Base-by-base conservation (phyloP, 1,140 invertebrate species). In the Drosophila sechellia region DNA sequence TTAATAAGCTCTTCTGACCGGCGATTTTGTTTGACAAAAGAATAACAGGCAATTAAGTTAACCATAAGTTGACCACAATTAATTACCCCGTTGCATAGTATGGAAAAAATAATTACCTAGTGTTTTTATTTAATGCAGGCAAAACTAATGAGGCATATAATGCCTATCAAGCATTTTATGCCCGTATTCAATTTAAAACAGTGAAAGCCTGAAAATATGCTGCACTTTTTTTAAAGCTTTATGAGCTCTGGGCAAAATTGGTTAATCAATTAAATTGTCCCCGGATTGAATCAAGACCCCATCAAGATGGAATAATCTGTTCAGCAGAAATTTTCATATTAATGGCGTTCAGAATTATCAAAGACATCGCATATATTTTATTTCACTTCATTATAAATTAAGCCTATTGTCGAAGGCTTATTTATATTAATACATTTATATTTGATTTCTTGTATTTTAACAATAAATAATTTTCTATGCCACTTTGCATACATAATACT, bases 61-160 rank as follows among this genome's bases (percentile, higher is more conserved):
- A 75, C 72, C 70, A 61, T 64, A 75, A 75, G 70, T 74, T 74
- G 45, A 37, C 70, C 59, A 75, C 52, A 75, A 75, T 75, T 75
- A 75, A 75, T 75, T 75, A 57, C 53, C 59, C 45, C 43, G 42
- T 53, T 48, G 17, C 48, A 35, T 49, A 52, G 49, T 39, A 64
- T 17, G 46, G 20, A 73, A 57, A 65, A 52, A 73, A 75, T 75
- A 75, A 72, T 72, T 59, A 72, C 71, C 69, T 72, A 58, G 15
- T 25, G 17, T 13, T 53, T 63, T 52, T 52, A 58, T 71, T 74
- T 74, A 74, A 53, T 54, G 56, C 49, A 35, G 40, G 12, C 25
- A 15, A 42, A 70, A 56, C 66, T 70, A 70, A 70, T 70, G 66
- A 70, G 66, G 66, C 66, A 69, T 27, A 70, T 56, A 70, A 69